A percentile compares a stretch with the other conserved stretches of the same genome.
Conservation (phyloP, 1,140 invertebrate genomes). For the Calephelis nemesis region DNA sequence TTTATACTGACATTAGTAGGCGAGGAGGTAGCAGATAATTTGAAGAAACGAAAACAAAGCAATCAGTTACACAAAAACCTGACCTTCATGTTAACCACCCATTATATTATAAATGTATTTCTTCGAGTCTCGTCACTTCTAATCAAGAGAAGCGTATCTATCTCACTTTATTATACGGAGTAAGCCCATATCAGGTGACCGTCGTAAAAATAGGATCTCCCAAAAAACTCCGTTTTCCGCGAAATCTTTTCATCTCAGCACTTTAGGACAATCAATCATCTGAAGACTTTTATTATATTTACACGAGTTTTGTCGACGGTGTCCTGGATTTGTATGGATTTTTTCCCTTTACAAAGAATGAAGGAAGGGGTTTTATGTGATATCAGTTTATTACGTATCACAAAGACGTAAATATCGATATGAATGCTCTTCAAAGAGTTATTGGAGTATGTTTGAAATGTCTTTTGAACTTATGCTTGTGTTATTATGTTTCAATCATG, state of each 20-base stretch:
- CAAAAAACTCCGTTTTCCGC: constrained; percentile 23
- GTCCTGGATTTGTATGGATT: constrained; percentile 29
- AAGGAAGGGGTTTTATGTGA: constrained; percentile 8
- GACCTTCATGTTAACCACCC: background rate
- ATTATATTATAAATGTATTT: constrained; percentile 1
- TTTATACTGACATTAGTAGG: too few species aligned
- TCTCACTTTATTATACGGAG: constrained; percentile 11
- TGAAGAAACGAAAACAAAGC: too few species aligned
- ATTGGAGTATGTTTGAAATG: constrained; percentile 1
- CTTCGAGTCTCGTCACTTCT: background rate
- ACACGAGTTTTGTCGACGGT: constrained; percentile 27
- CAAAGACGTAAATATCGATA: background rate
- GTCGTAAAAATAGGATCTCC: constrained; percentile 29
- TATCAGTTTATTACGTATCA: constrained; percentile 4
- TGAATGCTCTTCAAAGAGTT: constrained; percentile 2
- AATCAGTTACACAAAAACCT: too few species aligned
- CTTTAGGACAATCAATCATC: constrained; percentile 40
- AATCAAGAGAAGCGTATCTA: constrained; percentile 12
- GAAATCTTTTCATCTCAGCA: constrained; percentile 34
- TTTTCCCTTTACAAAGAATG: constrained; percentile 24
- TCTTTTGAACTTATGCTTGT: background rate
- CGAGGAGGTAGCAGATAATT: too few species aligned
- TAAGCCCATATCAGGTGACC: constrained; percentile 33
- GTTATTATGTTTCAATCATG: too few species aligned
- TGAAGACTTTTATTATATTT: constrained; percentile 41